Conservation (phyloP, 1,140 invertebrate species). For the Tribolium madens region DNA sequence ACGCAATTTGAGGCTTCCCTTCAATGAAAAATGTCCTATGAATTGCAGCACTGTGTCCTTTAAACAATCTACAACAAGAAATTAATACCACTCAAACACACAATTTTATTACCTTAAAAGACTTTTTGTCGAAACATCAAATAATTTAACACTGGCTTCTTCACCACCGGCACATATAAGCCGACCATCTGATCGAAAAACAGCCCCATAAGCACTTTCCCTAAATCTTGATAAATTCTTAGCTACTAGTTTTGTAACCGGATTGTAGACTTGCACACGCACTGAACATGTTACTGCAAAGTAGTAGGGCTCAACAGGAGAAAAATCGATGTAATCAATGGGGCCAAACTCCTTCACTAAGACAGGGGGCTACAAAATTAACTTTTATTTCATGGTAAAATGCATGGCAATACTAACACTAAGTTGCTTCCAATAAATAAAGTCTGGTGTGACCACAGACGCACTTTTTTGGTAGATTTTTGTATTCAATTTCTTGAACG, state of each 20-base stretch:
- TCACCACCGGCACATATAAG: constrained; percentile 89
- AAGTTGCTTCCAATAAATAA: constrained; percentile 87
- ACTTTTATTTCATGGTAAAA: constrained; percentile 42
- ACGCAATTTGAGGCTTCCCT: constrained; percentile 83
- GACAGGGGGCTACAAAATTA: constrained; percentile 79
- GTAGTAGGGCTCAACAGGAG: constrained; percentile 85
- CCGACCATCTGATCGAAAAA: constrained; percentile 87
- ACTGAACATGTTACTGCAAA: constrained; percentile 93
- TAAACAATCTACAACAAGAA: constrained; percentile 67
- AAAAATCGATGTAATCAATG: constrained; percentile 92
- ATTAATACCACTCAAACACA: constrained; percentile 47
- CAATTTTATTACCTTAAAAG: constrained; percentile 68
- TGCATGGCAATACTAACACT: constrained; percentile 71
- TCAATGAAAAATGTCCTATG: constrained; percentile 87
- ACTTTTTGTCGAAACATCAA: constrained; percentile 86
- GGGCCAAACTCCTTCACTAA: constrained; percentile 92
- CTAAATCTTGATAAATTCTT: constrained; percentile 90
- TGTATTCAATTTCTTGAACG: constrained; percentile 81
- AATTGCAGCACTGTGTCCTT: constrained; percentile 76
- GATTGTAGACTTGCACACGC: constrained; percentile 92
- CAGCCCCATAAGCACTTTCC: constrained; percentile 87
- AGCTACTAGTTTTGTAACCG: constrained; percentile 84
- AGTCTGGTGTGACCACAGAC: constrained; percentile 79
- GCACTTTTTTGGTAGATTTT: constrained; percentile 77
- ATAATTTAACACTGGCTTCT: constrained; percentile 87